Evolutionary conservation across 2,888 invertebrate species (phyloP), one percentile per base, ranked within the genome.

Genomic region (Panopea generosa): DNA sequence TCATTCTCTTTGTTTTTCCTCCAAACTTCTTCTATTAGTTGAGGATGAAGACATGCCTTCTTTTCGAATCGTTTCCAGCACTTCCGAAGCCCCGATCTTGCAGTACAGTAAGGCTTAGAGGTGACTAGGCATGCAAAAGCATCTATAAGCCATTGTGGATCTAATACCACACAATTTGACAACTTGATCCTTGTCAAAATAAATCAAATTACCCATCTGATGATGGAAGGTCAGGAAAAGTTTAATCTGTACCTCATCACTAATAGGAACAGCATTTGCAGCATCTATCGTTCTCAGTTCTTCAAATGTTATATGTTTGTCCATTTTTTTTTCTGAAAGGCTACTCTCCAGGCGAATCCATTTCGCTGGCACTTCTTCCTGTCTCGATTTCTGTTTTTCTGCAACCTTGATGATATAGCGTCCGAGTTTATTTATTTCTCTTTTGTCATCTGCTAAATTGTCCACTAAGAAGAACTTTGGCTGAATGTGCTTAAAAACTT

Each of bases 401-500:
- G 40, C 43, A 16, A 59, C 43, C 9, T 26, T n/a, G 16, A 26
- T 24, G 7, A 59, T 38, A n/a, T 24, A 59, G 7, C 43, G 22
- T 38, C 61, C 7, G 9, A 61, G 9, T 2, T 16, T 7, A 1
- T 50, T 38, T 29, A 33, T 18, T 16, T 11, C 24, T 3, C 33
- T 38, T 2, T 49, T 24, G 11, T 20, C 20, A 22, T 11, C 33
- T 11, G 1, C 16, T 20, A 49, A 49, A 29, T 61, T 61, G 33
- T 61, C 61, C 14, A 61, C 27, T n/a, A 49, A 18, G 33, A 75
- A 70, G 1, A 53, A 24, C 18, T 66, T 29, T 9, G 43, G 26
- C n/a, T 70, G 65, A 16, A 75, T 75, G 29, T 75, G 75, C n/a
- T 70, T 53, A 47, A 57, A 9, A 18, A 55, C 49, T 0, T 59